phyloP scores from a whole-genome alignment of 2,797 vertebrate species.

The Xerus rutilus region DNA sequence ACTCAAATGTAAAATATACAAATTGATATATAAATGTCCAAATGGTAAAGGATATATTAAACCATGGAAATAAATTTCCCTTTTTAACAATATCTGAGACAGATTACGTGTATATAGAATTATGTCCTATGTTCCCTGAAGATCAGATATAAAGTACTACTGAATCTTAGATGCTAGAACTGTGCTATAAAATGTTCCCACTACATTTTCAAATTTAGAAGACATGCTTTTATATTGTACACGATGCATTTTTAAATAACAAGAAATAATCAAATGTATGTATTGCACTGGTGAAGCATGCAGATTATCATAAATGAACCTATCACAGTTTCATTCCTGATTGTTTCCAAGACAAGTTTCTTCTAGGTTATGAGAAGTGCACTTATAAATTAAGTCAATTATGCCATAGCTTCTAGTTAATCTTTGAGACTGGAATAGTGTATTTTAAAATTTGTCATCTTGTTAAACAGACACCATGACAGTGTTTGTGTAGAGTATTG shows the following conservation, averaged over 20 bases:
- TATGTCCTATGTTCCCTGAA: not conserved
- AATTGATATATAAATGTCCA: conserved; percentile 26
- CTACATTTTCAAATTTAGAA: not conserved
- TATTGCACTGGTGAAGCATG: conserved; percentile 59
- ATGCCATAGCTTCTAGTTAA: conserved; percentile 87
- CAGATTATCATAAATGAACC: not conserved
- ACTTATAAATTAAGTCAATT: conserved; percentile 85
- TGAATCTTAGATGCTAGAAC: not conserved
- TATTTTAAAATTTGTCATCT: conserved; percentile 75
- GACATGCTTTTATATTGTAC: not conserved
- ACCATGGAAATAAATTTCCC: not conserved
- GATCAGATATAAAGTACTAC: not conserved
- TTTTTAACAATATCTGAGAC: conserved; percentile 11
- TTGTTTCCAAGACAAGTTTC: conserved; percentile 52
- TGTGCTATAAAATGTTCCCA: not conserved
- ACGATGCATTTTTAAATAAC: not conserved
- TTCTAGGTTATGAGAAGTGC: conserved; percentile 16
- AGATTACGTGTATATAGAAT: not conserved
- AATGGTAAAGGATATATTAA: not conserved
- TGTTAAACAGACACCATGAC: conserved; percentile 70
- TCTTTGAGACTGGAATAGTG: conserved; percentile 69
- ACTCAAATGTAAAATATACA: not conserved
- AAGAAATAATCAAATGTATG: not conserved
- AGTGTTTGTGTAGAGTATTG: conserved; percentile 79
- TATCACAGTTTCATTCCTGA: conserved; percentile 20